These are phyloP conservation scores for Campopleginae sp. DNA, from an alignment of 2,888 invertebrate genomes.

Conservation along the genomic window DNA sequence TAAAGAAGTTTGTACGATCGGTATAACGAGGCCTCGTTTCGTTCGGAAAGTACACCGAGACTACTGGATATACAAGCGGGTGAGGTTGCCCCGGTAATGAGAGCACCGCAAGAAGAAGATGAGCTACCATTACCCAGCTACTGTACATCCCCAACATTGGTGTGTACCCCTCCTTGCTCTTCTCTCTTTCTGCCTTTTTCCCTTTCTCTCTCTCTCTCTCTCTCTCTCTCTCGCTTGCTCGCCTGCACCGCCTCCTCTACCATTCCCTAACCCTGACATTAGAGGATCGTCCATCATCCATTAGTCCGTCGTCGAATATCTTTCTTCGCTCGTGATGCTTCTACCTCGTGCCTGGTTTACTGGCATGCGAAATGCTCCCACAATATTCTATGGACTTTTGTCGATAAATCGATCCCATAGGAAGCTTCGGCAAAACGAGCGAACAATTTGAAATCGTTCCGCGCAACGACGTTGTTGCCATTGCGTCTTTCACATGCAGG, in stretches of 20 bases:
- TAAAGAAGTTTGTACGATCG: conserved; percentile 47
- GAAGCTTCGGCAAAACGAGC: conserved; percentile 1
- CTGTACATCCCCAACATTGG: conserved; percentile 63
- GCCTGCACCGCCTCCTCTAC: neutral
- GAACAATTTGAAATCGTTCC: conserved; percentile 27
- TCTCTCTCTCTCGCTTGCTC: neutral
- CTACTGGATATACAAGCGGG: conserved; percentile 51
- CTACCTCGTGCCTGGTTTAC: conserved; percentile 30
- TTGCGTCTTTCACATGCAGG: neutral
- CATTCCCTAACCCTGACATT: conserved; percentile 65
- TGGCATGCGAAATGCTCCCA: conserved; percentile 20
- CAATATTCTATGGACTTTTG: conserved; percentile 26
- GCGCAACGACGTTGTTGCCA: conserved; percentile 6
- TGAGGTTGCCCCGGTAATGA: conserved; percentile 67
- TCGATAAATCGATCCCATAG: conserved; percentile 42
- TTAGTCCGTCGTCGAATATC: conserved; percentile 68
- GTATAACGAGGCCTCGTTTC: conserved; percentile 70
- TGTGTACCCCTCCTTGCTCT: conserved; percentile 18
- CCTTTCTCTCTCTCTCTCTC: conserved; percentile 17
- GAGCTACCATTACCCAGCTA: conserved; percentile 70
- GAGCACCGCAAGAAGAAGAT: conserved; percentile 68
- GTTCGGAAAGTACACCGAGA: conserved; percentile 60
- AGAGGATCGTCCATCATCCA: conserved; percentile 68
- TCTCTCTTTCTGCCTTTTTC: conserved; percentile 37
- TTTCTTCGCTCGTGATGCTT: conserved; percentile 57